Evolutionary conservation across 2,113 vertebrate species (phyloP), one percentile per base, ranked within the genome.

Genomic region (Rousettus leschenaultii): DNA sequence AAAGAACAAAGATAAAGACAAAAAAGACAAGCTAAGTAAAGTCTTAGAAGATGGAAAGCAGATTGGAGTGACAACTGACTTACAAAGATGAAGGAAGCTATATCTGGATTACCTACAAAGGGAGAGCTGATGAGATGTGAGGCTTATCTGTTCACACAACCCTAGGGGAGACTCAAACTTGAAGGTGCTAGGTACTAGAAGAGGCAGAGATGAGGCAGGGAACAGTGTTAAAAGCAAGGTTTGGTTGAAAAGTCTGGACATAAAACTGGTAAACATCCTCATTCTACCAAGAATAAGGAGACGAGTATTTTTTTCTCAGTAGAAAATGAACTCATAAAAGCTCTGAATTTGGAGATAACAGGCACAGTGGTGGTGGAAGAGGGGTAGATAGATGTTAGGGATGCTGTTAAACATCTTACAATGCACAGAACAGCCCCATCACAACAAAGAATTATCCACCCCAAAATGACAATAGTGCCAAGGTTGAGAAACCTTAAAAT

Each of bases 191-290:
- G 18, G n/a, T n/a, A 86, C 33, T 85, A 19, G 8, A 86, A n/a
- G 68, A 83, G 24, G n/a, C 40, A 77, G 40, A 38, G 35, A 61
- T 4, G 16, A 35, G 18, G 63, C 63, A 83, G 86, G 13, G 35
- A 4, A 30, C 9, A 45, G 24, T 38, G 70, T 53, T 91, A 51
- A 86, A 71, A 77, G 59, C 45, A 84, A 28, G 5, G 30, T 53
- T 43, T 97, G 38, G 65, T 28, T 88, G 80, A 79, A 91, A 91
- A 91, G 40, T 79, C 51, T 77, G 26, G 24, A 85, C n/a, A 89
- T 11, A 87, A 78, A 94, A 91, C 55, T 79, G 48, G 78, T 30
- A 84, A 88, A 92, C 19, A 79, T 18, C n/a, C 19, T 91, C 38
- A 94, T 88, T 45, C 22, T 73, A 59, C 55, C 24, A 79, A 91